Conservation (phyloP, 2,888 invertebrate species). For the Pyrochroa serraticornis region DNA sequence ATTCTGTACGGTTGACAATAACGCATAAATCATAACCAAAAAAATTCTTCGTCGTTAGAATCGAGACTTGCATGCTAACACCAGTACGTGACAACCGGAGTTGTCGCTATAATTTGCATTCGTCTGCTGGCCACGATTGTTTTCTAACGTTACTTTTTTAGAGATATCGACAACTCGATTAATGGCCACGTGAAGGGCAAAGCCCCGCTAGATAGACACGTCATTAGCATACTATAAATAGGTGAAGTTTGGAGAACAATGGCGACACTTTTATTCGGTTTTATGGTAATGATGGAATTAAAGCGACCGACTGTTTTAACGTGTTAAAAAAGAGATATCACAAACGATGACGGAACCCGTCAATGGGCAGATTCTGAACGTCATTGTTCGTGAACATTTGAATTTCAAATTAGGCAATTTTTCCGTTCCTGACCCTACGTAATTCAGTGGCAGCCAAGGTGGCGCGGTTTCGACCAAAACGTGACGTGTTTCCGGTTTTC, state of each 20-base stretch:
- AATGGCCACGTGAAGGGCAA: background rate
- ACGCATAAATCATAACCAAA: slow-evolving; percentile 26
- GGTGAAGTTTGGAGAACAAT: no score
- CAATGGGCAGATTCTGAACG: background rate
- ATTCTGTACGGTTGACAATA: no score
- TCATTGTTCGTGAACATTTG: slow-evolving; percentile 15
- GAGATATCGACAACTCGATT: no score
- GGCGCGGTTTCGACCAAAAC: no score
- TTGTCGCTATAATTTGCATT: slow-evolving; percentile 18
- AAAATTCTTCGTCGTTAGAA: slow-evolving; percentile 15
- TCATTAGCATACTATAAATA: no score
- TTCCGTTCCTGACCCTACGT: slow-evolving; percentile 21
- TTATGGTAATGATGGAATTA: slow-evolving; percentile 6
- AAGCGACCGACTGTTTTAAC: background rate
- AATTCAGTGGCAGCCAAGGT: slow-evolving; percentile 4
- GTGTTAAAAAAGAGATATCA: slow-evolving; percentile 3
- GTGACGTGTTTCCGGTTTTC: slow-evolving; percentile 15
- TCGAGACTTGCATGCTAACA: slow-evolving; percentile 20
- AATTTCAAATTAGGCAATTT: slow-evolving; percentile 14
- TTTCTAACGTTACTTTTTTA: slow-evolving; percentile 1
- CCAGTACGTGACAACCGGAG: slow-evolving; percentile 15
- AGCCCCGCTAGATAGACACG: no score
- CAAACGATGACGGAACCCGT: no score
- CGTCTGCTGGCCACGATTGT: slow-evolving; percentile 14
- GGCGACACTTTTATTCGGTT: background rate